Evolutionary conservation across 2,113 vertebrate genomes (phyloP).

Genomic region (Myotis brandtii): DNA sequence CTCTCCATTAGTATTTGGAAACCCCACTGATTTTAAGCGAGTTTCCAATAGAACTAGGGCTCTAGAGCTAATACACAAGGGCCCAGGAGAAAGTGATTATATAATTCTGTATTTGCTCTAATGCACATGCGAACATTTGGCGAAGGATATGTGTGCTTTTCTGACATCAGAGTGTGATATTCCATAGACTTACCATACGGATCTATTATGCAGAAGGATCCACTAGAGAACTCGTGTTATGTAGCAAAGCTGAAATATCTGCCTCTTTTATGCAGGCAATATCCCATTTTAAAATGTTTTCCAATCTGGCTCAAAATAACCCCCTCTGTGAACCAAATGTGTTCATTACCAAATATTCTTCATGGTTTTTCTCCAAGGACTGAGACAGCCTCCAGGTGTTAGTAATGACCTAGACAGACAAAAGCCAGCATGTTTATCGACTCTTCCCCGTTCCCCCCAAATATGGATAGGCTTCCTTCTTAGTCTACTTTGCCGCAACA

Average conservation of each 20-base stretch:
- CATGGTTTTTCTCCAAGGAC: slow-evolving; percentile 74
- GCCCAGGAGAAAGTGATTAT: slow-evolving; percentile 58
- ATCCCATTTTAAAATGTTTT: slow-evolving; percentile 82
- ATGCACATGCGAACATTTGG: slow-evolving; percentile 60
- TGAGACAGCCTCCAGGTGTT: slow-evolving; percentile 79
- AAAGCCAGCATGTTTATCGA: slow-evolving; percentile 58
- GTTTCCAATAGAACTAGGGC: background rate
- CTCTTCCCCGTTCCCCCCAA: slow-evolving; percentile 8
- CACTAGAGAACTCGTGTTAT: slow-evolving; percentile 77
- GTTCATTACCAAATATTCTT: slow-evolving; percentile 79
- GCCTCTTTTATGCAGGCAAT: slow-evolving; percentile 80
- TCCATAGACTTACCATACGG: slow-evolving; percentile 74
- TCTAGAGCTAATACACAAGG: background rate
- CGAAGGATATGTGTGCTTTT: slow-evolving; percentile 46
- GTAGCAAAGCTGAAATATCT: slow-evolving; percentile 77
- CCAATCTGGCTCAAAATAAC: slow-evolving; percentile 80
- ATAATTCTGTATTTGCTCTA: slow-evolving; percentile 50
- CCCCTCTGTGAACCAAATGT: slow-evolving; percentile 84
- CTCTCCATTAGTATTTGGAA: slow-evolving; percentile 8
- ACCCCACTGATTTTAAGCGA: slow-evolving; percentile 47
- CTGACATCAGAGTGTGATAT: slow-evolving; percentile 64
- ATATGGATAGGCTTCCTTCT: slow-evolving; percentile 50
- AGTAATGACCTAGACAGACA: slow-evolving; percentile 75
- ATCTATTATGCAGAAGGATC: slow-evolving; percentile 79
- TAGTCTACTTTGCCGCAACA: slow-evolving; percentile 56